These are phyloP conservation scores for Triplophysa tibetana DNA, from an alignment of 2,113 vertebrate species.

Conservation along the genomic window DNA sequence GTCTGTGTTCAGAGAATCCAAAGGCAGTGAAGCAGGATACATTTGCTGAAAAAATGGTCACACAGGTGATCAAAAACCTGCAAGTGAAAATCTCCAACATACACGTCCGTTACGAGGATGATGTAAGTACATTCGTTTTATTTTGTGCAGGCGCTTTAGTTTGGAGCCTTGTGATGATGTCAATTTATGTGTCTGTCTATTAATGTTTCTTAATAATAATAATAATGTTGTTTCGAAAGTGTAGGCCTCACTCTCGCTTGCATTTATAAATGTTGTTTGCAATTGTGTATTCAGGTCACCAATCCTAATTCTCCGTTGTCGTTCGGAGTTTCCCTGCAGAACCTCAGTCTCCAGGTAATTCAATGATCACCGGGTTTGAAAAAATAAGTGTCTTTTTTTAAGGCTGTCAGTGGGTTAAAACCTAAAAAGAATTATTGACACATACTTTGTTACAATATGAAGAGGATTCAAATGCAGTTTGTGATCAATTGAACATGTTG, in stretches of 20 bases:
- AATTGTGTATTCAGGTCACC: conserved; percentile 78
- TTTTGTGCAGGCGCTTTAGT: no score
- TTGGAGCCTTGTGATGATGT: no score
- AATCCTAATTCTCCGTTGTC: conserved; percentile 87
- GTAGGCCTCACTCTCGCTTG: no score
- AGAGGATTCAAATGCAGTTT: no score
- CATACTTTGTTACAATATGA: no score
- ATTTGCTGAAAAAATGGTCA: conserved; percentile 93
- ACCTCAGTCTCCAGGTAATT: conserved; percentile 94
- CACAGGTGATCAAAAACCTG: conserved; percentile 98
- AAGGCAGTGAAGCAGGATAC: conserved; percentile 87
- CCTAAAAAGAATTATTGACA: no score
- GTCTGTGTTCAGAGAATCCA: conserved; percentile 77
- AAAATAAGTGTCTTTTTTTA: no score
- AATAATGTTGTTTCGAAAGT: no score
- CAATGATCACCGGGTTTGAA: background rate
- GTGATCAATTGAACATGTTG: no score
- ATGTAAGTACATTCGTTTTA: conserved; percentile 82
- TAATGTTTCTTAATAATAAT: no score
- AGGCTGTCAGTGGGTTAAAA: no score
- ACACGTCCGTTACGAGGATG: conserved; percentile 94
- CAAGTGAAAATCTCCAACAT: conserved; percentile 97
- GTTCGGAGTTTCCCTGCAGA: conserved; percentile 94
- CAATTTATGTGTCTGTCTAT: background rate
- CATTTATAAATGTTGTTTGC: background rate